A percentile compares a stretch with the other conserved stretches of the same genome.
These are phyloP conservation scores for Drosophila prostipennis DNA, from an alignment of 2,888 invertebrate species.

Conservation along the genomic window DNA sequence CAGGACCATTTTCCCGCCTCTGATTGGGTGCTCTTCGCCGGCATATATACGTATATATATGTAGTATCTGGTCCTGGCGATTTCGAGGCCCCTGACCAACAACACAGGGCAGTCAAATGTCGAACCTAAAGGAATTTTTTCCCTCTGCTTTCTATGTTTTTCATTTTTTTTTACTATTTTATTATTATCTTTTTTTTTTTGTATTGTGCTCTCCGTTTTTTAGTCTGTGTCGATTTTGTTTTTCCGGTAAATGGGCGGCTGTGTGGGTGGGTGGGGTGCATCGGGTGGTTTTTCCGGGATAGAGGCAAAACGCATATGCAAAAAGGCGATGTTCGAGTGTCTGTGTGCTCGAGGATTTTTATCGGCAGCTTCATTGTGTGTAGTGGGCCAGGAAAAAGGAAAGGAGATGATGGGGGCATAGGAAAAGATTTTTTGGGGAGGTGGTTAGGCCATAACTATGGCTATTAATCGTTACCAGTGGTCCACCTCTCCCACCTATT, in stretches of 20 bases:
- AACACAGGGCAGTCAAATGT: conserved; percentile 66
- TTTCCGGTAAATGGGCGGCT: conserved; percentile 18
- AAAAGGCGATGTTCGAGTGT: conserved; percentile 22
- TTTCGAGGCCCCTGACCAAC: conserved; percentile 45
- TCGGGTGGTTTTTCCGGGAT: conserved; percentile 11
- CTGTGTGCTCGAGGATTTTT: conserved; percentile 51
- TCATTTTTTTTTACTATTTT: conserved; percentile 8
- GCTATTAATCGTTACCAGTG: conserved; percentile 30
- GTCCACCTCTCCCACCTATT: background rate
- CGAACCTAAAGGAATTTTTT: conserved; percentile 66
- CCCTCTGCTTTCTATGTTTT: conserved; percentile 12
- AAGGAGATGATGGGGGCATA: background rate
- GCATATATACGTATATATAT: conserved; percentile 25
- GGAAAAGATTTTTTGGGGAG: background rate
- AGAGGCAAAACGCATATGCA: conserved; percentile 36
- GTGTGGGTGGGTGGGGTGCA: conserved; percentile 12
- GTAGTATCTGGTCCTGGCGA: conserved; percentile 23
- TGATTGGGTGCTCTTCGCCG: conserved; percentile 64
- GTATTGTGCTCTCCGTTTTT: conserved; percentile 24
- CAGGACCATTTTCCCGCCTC: conserved; percentile 64
- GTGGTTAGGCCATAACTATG: conserved; percentile 26
- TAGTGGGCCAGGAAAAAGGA: conserved; percentile 5
- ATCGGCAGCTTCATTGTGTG: conserved; percentile 57
- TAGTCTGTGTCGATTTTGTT: conserved; percentile 14
- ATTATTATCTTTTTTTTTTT: background rate